phyloP scores from a whole-genome alignment of 2,113 vertebrate species.

The Montifringilla adamsi region DNA sequence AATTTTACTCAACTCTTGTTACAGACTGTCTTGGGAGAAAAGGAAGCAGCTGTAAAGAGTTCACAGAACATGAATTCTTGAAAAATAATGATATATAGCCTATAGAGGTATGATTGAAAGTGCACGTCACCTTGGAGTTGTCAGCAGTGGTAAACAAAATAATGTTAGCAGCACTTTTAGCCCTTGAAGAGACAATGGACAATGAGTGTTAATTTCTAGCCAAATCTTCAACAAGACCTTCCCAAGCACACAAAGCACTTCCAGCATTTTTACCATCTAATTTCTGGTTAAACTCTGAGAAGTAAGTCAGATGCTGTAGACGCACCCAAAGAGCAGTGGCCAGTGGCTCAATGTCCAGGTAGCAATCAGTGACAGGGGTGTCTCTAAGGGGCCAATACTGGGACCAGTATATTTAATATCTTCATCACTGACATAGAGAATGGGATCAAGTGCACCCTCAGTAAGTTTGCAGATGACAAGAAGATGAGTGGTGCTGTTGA shows the following conservation, averaged over 20 bases:
- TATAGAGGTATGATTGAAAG: neutral
- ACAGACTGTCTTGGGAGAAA: neutral
- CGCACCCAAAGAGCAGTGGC: neutral
- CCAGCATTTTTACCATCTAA: neutral
- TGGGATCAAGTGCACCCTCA: neutral
- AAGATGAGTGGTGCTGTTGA: neutral
- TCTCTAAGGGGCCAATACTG: rapidly evolving
- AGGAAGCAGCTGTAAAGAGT: neutral
- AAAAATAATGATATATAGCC: slow-evolving; percentile 33
- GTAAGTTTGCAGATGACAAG: neutral
- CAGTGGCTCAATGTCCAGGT: neutral
- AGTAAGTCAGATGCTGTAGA: neutral
- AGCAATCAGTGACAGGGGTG: neutral
- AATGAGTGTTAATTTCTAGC: neutral
- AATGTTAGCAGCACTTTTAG: neutral
- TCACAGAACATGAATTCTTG: slow-evolving; percentile 6
- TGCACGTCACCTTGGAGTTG: neutral
- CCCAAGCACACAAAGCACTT: neutral
- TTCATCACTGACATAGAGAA: neutral
- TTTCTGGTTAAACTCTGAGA: neutral
- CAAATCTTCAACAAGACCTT: neutral
- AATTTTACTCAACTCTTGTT: slow-evolving; percentile 35
- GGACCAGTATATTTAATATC: neutral
- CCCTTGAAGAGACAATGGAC: neutral
- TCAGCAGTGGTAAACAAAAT: neutral